Base-by-base conservation (phyloP, 2,888 invertebrate genomes). In the Carterocephalus palaemon region DNA sequence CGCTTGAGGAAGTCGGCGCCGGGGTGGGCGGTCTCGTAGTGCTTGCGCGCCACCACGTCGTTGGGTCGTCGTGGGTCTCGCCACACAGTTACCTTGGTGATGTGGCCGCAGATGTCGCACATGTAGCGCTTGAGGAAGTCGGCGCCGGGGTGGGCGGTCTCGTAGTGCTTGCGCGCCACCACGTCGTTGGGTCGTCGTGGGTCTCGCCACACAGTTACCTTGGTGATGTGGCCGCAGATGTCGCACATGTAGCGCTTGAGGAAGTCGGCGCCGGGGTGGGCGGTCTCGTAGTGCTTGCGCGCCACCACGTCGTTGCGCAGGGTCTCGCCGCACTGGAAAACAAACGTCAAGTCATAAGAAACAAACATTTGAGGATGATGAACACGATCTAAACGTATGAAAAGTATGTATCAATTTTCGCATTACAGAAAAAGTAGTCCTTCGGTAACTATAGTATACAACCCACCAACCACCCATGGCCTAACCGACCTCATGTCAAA, bases 171-270 rank as follows among this genome's bases (percentile, higher is more conserved):
- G 12, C 84, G 84, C n/a, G n/a, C n/a, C 12, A 76, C 71, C 47
- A 76, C 76, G 62, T 86, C 85, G 58, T 74, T 84, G 0, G 61
- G 47, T n/a, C n/a, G n/a, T n/a, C n/a, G n/a, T 84, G 54, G 48
- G 64, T 65, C 48, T 70, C 62, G 41, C 71, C 68, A 50, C 85
- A 86, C 15, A 12, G 1, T 3, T 47, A 84, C 85, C 75, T 67
- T 67, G 1, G 84, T 84, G 22, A 79, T 76, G 49, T 86, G 85
- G 33, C 85, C 85, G 51, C 85, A 86, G 1, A 84, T 75, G 49
- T 86, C 84, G 47, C 85, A 86, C 85, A 86, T 85, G 66, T 84
- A 85, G 2, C 85, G 70, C 61, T 84, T 80, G 47, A 81, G 75
- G 59, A 59, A 84, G 37, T 81, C 79, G 0, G 74, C 66, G 19